Percentiles rank a stretch among this genome's conserved stretches.
These are phyloP conservation scores for Stichodactyla helianthus DNA, from an alignment of 64 coral and sea anemone species.

Conservation along the genomic window DNA sequence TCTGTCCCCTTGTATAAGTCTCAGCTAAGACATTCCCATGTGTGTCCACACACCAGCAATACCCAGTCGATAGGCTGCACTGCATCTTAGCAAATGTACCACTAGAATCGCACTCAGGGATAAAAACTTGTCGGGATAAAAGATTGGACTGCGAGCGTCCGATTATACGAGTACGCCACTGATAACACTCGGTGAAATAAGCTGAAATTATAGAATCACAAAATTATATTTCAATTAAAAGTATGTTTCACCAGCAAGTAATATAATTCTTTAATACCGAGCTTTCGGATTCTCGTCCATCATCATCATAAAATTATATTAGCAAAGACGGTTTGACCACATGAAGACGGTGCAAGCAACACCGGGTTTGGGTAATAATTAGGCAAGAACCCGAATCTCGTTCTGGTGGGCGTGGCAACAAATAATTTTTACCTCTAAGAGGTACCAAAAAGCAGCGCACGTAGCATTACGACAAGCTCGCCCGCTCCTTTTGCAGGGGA, in stretches of 20 bases:
- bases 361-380: no score
- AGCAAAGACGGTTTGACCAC: no score
- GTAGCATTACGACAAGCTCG: no score
- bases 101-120: conserved; percentile 55
- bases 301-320: not conserved
- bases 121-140: conserved; percentile 20
- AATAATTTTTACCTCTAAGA: no score
- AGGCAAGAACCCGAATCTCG: no score
- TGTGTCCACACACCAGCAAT: conserved; percentile 74
- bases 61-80: conserved; percentile 41
- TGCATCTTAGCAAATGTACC: conserved; percentile 58
- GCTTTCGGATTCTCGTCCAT: not conserved
- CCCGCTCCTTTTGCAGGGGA: no score
- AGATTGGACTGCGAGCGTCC: conserved; percentile 21
- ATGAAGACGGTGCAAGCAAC: no score
- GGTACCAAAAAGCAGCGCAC: no score
- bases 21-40: conserved; percentile 64
- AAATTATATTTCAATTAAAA: no score
- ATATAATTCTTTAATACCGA: no score
- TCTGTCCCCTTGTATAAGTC: conserved; percentile 47
- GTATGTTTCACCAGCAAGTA: no score
- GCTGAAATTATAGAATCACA: not conserved
- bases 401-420: no score
- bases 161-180: conserved; percentile 56
- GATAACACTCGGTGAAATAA: conserved; percentile 15